These are phyloP conservation scores for Emberiza fucata DNA, from an alignment of 2,113 vertebrate species.

Conservation along the genomic window DNA sequence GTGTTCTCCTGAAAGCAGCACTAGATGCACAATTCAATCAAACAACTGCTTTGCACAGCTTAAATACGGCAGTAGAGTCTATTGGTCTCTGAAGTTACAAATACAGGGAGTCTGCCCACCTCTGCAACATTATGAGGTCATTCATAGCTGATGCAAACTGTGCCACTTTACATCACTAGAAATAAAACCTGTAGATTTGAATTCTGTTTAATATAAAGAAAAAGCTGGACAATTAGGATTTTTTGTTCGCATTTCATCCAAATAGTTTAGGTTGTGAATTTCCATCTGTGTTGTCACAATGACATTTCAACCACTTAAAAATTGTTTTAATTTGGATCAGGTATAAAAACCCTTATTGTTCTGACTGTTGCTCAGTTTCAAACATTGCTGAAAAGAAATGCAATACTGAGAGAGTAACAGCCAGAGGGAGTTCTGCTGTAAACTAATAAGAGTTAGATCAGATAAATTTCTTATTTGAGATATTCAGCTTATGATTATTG, in stretches of 20 bases:
- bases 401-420: background rate
- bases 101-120: background rate
- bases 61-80: background rate
- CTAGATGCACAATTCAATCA: background rate
- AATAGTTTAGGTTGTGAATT: background rate
- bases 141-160: background rate
- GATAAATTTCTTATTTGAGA: background rate
- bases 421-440: background rate
- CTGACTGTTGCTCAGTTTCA: background rate
- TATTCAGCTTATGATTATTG: background rate
- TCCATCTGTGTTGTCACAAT: background rate
- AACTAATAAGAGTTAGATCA: background rate
- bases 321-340: background rate
- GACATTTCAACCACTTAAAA: background rate
- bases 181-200: background rate
- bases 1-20: background rate
- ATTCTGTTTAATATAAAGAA: background rate
- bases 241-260: background rate
- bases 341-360: background rate
- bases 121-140: background rate
- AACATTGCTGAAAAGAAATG: background rate
- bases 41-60: background rate
- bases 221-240: background rate
- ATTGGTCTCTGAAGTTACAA: background rate
- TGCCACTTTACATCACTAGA: background rate